A percentile compares a stretch with the other conserved stretches of the same genome.
Evolutionary conservation across 2,888 invertebrate genomes (phyloP).

Genomic region (Diploptera punctata): DNA sequence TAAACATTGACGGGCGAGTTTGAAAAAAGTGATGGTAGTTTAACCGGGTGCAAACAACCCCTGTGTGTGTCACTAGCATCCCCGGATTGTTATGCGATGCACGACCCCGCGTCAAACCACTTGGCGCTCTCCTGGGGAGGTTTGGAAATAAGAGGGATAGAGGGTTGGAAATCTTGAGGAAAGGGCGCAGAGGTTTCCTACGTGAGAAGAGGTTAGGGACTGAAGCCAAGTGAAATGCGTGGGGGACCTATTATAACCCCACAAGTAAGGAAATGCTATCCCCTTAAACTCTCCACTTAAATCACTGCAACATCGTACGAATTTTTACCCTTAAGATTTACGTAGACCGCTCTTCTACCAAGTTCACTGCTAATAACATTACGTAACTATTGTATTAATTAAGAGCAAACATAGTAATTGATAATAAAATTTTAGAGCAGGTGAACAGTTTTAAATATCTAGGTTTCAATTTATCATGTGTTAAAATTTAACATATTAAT

Average conservation of each 20-base stretch:
- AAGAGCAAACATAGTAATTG: too few relatives aligned
- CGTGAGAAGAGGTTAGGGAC: conserved; percentile 29
- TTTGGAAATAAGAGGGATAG: conserved; percentile 11
- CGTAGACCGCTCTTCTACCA: too few relatives aligned
- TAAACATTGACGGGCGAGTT: too few relatives aligned
- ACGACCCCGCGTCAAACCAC: conserved; percentile 17
- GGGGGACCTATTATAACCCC: conserved; percentile 27
- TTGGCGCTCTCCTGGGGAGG: conserved; percentile 31
- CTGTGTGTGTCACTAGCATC: not conserved
- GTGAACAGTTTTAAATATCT: too few relatives aligned
- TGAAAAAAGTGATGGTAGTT: too few relatives aligned
- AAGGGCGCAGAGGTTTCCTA: conserved; percentile 30
- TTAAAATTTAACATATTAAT: too few relatives aligned
- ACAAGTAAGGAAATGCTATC: conserved; percentile 23
- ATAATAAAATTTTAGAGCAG: too few relatives aligned
- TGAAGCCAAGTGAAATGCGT: conserved; percentile 30
- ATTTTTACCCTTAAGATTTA: too few relatives aligned
- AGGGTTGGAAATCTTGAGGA: conserved; percentile 28
- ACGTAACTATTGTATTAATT: too few relatives aligned
- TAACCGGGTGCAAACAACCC: too few relatives aligned
- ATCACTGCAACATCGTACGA: conserved; percentile 4
- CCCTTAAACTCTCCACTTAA: not conserved
- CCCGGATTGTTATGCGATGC: not conserved
- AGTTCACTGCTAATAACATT: too few relatives aligned
- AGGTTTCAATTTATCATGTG: too few relatives aligned